phyloP scores from a whole-genome alignment of 2,888 invertebrate genomes.

The Acholoe squamosa region DNA sequence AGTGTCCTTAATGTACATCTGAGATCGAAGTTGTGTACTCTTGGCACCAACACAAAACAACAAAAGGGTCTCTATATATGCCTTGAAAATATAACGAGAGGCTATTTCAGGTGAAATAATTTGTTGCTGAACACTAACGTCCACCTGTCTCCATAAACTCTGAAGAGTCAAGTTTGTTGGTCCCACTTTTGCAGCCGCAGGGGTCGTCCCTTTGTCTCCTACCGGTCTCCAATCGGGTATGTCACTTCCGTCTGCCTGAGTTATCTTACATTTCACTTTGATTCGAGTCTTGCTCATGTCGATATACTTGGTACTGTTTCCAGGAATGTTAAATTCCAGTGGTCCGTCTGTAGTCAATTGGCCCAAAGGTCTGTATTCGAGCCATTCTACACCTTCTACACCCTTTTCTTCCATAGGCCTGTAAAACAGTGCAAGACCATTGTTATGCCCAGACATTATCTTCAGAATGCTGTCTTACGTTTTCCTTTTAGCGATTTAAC shows the following conservation, averaged over 20 bases:
- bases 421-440: constrained; percentile 15
- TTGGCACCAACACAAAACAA: neutral
- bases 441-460: no score
- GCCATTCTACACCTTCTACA: constrained; percentile 1
- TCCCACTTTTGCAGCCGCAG: constrained; percentile 10
- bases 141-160: constrained; percentile 30
- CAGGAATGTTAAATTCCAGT: constrained; percentile 36
- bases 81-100: neutral
- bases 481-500: neutral
- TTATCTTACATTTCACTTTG: neutral
- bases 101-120: neutral
- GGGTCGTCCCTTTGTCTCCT: neutral
- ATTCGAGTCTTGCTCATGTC: neutral
- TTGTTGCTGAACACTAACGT: constrained; percentile 42
- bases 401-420: neutral
- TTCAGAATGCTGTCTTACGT: no score
- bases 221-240: neutral
- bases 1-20: neutral
- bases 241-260: neutral
- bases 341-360: neutral
- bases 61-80: neutral
- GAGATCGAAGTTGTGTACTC: neutral
- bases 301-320: constrained; percentile 22
- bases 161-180: constrained; percentile 10
- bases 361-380: neutral